A percentile compares a stretch with the other conserved stretches of the same genome.
Conservation (phyloP, 2,113 vertebrate species). For the Neodontobutis hainanensis region DNA sequence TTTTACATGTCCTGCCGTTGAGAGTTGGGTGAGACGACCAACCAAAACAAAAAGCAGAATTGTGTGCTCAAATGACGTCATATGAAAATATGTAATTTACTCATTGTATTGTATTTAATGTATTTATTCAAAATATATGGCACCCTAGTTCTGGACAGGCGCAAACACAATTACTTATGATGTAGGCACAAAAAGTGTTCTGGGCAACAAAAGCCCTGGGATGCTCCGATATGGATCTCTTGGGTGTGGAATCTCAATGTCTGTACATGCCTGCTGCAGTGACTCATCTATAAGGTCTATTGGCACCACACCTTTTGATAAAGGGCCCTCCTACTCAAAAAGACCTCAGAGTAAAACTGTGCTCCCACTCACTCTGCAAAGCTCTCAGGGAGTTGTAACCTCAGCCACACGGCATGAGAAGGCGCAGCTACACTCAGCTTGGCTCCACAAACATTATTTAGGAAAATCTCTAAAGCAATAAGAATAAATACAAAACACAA, state of each 20-base stretch:
- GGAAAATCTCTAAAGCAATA: not conserved
- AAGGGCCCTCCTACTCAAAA: conserved; percentile 68
- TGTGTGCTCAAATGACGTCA: too few relatives aligned
- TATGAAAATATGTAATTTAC: too few relatives aligned
- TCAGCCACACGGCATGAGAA: conserved; percentile 19
- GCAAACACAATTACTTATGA: conserved; percentile 2
- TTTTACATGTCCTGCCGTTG: too few relatives aligned
- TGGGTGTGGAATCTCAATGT: conserved; percentile 64
- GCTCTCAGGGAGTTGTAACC: conserved; percentile 61
- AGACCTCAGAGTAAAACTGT: conserved; percentile 60
- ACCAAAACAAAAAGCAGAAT: too few relatives aligned
- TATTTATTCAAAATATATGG: not conserved
- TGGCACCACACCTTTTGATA: conserved; percentile 68
- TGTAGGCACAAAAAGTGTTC: conserved; percentile 11
- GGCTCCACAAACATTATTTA: conserved; percentile 8
- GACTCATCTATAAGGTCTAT: conserved; percentile 74
- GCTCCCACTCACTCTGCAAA: conserved; percentile 65
- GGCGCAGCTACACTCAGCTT: conserved; percentile 17
- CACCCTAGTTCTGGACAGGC: not conserved
- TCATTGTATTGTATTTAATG: too few relatives aligned
- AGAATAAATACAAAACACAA: not conserved
- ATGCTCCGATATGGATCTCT: conserved; percentile 58
- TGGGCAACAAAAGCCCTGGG: conserved; percentile 14
- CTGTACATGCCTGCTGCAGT: conserved; percentile 69
- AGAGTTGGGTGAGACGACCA: too few relatives aligned